A percentile compares a stretch with the other conserved stretches of the same genome.
phyloP scores from a whole-genome alignment of 2,888 invertebrate species.

The Caenorhabditis angaria region DNA sequence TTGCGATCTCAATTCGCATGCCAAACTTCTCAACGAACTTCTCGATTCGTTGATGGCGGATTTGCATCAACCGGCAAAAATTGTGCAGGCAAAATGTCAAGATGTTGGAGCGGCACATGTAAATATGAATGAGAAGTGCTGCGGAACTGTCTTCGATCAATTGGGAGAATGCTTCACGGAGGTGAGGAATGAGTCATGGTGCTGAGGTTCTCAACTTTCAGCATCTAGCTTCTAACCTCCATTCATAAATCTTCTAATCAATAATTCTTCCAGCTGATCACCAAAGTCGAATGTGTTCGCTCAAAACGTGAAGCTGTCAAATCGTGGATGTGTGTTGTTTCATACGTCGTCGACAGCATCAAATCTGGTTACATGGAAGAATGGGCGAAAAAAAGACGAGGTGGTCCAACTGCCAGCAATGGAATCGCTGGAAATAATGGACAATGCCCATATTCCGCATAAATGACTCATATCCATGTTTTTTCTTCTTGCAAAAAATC shows the following conservation, averaged over 20 bases:
- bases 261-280: slow-evolving; percentile 46
- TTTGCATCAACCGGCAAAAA: slow-evolving; percentile 61
- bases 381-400: slow-evolving; percentile 54
- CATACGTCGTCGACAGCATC: slow-evolving; percentile 67
- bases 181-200: slow-evolving; percentile 29
- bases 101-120: slow-evolving; percentile 66
- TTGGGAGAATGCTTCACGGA: slow-evolving; percentile 69
- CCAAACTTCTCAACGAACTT: slow-evolving; percentile 59
- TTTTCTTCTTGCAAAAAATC: too few species aligned
- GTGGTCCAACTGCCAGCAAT: not conserved
- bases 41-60: slow-evolving; percentile 63
- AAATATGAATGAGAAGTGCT: slow-evolving; percentile 59
- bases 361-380: slow-evolving; percentile 65
- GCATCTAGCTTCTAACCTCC: too few species aligned
- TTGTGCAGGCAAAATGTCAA: slow-evolving; percentile 61
- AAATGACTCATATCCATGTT: slow-evolving; percentile 27
- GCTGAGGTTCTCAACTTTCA: not conserved
- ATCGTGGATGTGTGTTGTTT: slow-evolving; percentile 66
- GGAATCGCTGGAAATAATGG: not conserved
- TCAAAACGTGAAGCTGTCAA: slow-evolving; percentile 69
- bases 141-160: slow-evolving; percentile 66
- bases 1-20: slow-evolving; percentile 62
- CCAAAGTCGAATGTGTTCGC: slow-evolving; percentile 66
- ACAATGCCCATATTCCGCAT: slow-evolving; percentile 5
- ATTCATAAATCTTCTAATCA: too few species aligned